A percentile compares a stretch with the other conserved stretches of the same genome.
These are phyloP conservation scores for Malaclemys terrapin DNA, from an alignment of 2,113 vertebrate genomes.

Conservation along the genomic window DNA sequence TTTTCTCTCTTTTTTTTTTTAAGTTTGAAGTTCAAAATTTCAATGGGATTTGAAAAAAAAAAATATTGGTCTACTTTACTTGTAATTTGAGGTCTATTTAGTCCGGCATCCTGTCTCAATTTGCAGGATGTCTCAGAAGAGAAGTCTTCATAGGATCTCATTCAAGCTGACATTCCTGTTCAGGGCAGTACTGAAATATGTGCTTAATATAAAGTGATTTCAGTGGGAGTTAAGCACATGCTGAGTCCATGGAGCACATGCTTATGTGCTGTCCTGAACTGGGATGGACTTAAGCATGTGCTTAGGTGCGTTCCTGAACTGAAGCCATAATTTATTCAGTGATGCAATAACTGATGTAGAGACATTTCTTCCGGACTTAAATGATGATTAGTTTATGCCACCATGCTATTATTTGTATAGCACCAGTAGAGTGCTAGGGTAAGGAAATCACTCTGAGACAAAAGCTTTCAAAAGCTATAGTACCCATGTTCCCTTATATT, in stretches of 20 bases:
- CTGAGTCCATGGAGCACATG: background rate
- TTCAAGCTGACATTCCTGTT: background rate
- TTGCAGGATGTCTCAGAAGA: background rate
- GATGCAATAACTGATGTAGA: background rate
- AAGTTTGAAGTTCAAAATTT: background rate
- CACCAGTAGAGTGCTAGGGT: background rate
- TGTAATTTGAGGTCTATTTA: background rate
- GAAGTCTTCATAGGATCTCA: background rate
- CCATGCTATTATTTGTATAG: background rate
- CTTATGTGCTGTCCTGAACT: background rate
- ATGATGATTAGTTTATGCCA: background rate
- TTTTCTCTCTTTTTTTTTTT: background rate
- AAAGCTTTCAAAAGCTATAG: slow-evolving; percentile 16
- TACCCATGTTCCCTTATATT: slow-evolving; percentile 14
- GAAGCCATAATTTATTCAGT: background rate
- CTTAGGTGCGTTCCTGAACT: slow-evolving; percentile 18
- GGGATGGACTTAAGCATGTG: background rate
- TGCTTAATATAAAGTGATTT: background rate
- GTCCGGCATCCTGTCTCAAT: background rate
- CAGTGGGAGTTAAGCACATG: background rate
- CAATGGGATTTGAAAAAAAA: background rate
- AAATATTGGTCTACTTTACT: background rate
- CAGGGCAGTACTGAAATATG: background rate
- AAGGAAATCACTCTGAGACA: background rate
- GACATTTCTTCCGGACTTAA: background rate